Conservation (phyloP, 2,797 vertebrate species). For the Tapirus indicus region DNA sequence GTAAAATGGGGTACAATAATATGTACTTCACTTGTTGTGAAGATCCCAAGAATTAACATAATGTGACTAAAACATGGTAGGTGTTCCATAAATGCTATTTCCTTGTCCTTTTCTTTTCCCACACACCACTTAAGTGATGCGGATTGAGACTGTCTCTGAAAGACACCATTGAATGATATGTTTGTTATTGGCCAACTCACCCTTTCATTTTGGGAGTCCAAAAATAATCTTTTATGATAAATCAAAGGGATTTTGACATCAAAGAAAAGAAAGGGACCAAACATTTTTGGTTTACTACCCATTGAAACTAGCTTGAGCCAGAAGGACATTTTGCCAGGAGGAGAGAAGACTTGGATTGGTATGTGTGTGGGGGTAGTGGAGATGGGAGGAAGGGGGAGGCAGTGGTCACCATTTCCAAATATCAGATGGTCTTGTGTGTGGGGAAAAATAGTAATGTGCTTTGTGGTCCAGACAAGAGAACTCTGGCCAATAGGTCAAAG, state of each 20-base stretch:
- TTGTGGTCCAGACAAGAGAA: constrained; percentile 67
- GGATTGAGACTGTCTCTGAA: constrained; percentile 61
- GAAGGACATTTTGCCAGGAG: constrained; percentile 41
- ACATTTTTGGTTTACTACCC: constrained; percentile 59
- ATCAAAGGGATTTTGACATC: constrained; percentile 75
- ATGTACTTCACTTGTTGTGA: constrained; percentile 41
- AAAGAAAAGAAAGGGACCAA: constrained; percentile 73
- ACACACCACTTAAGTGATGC: constrained; percentile 67
- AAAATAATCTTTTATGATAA: constrained; percentile 75
- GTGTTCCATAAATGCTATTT: constrained; percentile 55
- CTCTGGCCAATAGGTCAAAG: constrained; percentile 60
- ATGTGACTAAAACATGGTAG: not conserved
- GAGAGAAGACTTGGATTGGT: not conserved
- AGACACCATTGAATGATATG: constrained; percentile 63
- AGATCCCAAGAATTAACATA: not conserved
- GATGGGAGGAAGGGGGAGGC: not conserved
- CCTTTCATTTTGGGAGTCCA: constrained; percentile 73
- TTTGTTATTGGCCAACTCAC: constrained; percentile 73
- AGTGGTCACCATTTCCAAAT: constrained; percentile 53
- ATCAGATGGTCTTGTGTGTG: not conserved
- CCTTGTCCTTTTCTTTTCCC: constrained; percentile 46
- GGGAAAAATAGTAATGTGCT: not conserved
- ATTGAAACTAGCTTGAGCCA: constrained; percentile 53
- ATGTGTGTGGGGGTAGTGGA: not conserved
- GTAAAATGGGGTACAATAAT: constrained; percentile 51